Base-by-base conservation (phyloP, 2,888 invertebrate species). In the Euplagia quadripunctaria region DNA sequence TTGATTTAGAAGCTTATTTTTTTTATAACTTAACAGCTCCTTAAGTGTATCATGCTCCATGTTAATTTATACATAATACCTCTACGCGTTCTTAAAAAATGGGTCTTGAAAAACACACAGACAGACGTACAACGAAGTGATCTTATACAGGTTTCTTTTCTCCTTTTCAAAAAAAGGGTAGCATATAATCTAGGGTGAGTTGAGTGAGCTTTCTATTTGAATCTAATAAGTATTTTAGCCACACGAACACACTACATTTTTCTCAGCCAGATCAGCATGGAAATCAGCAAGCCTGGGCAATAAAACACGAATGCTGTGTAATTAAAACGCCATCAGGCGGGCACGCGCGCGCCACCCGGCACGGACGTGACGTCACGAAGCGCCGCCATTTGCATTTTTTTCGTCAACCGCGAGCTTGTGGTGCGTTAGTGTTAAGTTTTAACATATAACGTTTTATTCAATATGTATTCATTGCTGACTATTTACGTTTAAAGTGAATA, bases 331-430 rank as follows among this genome's bases (percentile, higher is more conserved):
- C 88, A 92, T 92, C 90, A 91, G 85, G 84, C 82, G 78, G 79
- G 85, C 82, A 80, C 90, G 80, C 82, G 81, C 89, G 83, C 86
- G 86, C 81, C 86, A 87, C 83, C 86, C 89, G 90, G 76, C 64
- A n/a, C 81, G 88, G 86, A 89, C 91, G 93, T 92, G 93, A 91
- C 93, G 93, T 91, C 92, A 92, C 91, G 91, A 58, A 64, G 80
- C 84, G 87, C 78, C 86, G 88, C 91, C 92, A 92, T 92, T 92
- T 92, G 91, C 92, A 91, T 92, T 92, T 92, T 83, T 92, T 92
- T 92, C 84, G 88, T 86, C 87, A 86, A 87, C 88, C 86, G 87
- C 88, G 86, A 81, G 85, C 82, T 84, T 86, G 85, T 81, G 87
- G 87, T 81, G 75, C 78, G 77, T 78, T 74, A 76, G 75, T 77